These are phyloP conservation scores for Pristionchus japonicus DNA, from an alignment of 2,888 invertebrate genomes.

Conservation along the genomic window DNA sequence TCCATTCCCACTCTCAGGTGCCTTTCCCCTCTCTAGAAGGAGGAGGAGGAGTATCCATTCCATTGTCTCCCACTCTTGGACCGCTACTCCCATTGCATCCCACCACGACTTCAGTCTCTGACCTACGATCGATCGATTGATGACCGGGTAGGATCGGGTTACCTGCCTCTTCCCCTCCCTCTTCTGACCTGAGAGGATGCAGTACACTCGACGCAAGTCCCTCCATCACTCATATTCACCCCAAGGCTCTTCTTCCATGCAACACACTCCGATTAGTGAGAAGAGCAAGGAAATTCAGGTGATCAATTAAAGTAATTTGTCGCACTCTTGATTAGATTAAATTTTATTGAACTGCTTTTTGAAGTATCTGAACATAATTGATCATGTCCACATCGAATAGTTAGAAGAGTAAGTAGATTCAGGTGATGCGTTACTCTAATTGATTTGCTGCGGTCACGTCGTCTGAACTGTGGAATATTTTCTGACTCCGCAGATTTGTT, in stretches of 20 bases:
- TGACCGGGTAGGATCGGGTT: background rate
- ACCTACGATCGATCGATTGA: background rate
- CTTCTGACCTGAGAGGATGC: background rate
- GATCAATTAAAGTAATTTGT: background rate
- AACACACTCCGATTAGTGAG: background rate
- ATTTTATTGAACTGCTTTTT: too few species aligned
- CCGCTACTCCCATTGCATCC: background rate
- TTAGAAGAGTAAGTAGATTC: too few species aligned
- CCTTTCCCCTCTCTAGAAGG: background rate
- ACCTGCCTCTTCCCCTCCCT: background rate
- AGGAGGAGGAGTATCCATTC: conserved; percentile 30
- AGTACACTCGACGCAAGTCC: background rate
- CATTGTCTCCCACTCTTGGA: background rate
- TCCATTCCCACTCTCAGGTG: conserved; percentile 15
- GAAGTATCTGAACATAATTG: too few species aligned
- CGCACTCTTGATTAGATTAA: too few species aligned
- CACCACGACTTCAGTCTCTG: background rate
- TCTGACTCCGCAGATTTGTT: too few species aligned
- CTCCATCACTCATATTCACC: conserved; percentile 26
- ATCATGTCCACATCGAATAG: too few species aligned
- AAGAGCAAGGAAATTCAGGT: conserved; percentile 14
- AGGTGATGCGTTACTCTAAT: too few species aligned
- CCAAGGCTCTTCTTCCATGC: background rate
- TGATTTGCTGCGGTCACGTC: too few species aligned
- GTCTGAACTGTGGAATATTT: too few species aligned